Evolutionary conservation across 2,888 invertebrate species (phyloP).

Genomic region (Lithophane ornitopus): DNA sequence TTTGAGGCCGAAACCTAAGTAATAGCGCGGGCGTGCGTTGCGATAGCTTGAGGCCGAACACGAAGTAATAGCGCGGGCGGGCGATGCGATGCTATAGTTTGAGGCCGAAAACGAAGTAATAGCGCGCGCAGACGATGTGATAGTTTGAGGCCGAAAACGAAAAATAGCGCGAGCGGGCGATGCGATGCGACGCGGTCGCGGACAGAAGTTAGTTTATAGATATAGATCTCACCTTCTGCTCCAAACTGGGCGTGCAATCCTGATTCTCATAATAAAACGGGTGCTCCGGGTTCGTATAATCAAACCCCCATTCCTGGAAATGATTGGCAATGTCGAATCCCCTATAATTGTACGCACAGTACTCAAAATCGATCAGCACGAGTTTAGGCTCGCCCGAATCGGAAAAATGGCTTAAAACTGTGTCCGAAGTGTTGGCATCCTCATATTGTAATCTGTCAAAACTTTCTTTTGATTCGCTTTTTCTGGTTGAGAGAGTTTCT

Average conservation of each 20-base stretch:
- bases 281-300: slow-evolving; percentile 94
- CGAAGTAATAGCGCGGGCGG: no score
- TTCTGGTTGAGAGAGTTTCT: neutral
- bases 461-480: slow-evolving; percentile 49
- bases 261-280: slow-evolving; percentile 94
- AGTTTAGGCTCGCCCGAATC: slow-evolving; percentile 91
- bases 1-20: no score
- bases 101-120: no score
- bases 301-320: slow-evolving; percentile 97
- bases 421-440: slow-evolving; percentile 83
- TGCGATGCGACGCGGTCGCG: no score
- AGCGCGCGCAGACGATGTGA: no score
- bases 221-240: slow-evolving; percentile 91
- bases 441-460: slow-evolving; percentile 67
- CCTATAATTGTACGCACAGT: slow-evolving; percentile 97
- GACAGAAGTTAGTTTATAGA: no score
- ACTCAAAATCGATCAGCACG: slow-evolving; percentile 97
- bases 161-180: no score
- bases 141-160: no score
- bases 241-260: slow-evolving; percentile 93
- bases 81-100: no score
- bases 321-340: slow-evolving; percentile 99
- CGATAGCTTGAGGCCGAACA: no score
- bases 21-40: no score
- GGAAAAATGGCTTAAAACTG: slow-evolving; percentile 73